These are phyloP conservation scores for Anolis sagrei DNA, from an alignment of 2,113 vertebrate genomes.

Conservation along the genomic window DNA sequence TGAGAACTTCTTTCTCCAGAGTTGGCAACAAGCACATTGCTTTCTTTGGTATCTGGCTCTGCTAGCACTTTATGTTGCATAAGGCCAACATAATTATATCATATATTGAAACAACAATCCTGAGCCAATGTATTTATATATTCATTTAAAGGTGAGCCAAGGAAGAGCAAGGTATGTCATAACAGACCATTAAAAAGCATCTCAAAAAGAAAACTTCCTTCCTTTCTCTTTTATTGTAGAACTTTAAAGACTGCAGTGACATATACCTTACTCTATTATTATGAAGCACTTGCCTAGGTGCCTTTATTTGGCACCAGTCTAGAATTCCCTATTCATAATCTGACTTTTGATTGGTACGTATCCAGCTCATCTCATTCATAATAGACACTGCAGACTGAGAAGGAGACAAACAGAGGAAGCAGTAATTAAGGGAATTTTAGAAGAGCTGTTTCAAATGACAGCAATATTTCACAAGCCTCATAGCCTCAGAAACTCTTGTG, in stretches of 20 bases:
- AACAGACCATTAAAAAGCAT: not conserved
- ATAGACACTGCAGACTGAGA: conserved; percentile 61
- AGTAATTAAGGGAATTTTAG: conserved; percentile 70
- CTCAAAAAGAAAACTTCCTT: not conserved
- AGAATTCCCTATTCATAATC: conserved; percentile 65
- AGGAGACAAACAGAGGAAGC: conserved; percentile 64
- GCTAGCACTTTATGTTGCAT: too few species aligned
- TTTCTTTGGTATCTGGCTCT: not conserved
- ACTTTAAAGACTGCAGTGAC: conserved; percentile 32
- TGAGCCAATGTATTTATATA: not conserved
- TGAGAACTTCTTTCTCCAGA: not conserved
- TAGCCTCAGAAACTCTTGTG: conserved; percentile 55
- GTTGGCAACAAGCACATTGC: not conserved
- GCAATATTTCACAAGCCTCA: conserved; percentile 52
- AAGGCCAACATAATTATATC: too few species aligned
- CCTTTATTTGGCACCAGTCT: conserved; percentile 60
- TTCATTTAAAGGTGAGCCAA: not conserved
- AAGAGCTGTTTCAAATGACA: conserved; percentile 58
- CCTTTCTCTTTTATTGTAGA: conserved; percentile 36
- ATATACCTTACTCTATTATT: conserved; percentile 51
- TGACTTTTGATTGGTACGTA: conserved; percentile 71
- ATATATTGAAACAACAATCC: not conserved
- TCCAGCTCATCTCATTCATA: conserved; percentile 68
- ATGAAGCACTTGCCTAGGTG: conserved; percentile 63
- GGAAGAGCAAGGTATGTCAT: not conserved